A percentile compares a stretch with the other conserved stretches of the same genome.
phyloP scores from a whole-genome alignment of 2,797 vertebrate species.

The Hozukius guyotensis region DNA sequence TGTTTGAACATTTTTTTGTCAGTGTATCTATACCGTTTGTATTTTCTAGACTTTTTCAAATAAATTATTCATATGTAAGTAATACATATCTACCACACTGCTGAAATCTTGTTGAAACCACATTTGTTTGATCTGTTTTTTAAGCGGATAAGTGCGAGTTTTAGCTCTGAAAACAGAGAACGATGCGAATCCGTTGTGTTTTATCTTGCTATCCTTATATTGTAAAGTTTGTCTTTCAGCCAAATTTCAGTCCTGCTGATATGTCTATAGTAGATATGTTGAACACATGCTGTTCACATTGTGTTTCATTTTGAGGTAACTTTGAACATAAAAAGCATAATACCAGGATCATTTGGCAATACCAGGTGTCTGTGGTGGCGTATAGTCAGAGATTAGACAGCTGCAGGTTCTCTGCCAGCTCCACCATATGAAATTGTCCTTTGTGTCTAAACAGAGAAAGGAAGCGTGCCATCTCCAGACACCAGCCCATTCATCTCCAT shows the following conservation, averaged over 20 bases:
- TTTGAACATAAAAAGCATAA: slow-evolving; percentile 29
- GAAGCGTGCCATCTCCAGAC: slow-evolving; percentile 49
- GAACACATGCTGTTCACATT: background rate
- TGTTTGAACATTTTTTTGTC: slow-evolving; percentile 50
- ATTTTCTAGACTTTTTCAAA: slow-evolving; percentile 66
- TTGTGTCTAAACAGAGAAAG: slow-evolving; percentile 54
- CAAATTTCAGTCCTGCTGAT: slow-evolving; percentile 22
- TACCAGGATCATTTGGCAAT: slow-evolving; percentile 15
- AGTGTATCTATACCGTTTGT: slow-evolving; percentile 40
- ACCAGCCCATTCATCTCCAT: slow-evolving; percentile 52
- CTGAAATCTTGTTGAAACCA: slow-evolving; percentile 37
- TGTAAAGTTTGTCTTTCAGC: slow-evolving; percentile 6
- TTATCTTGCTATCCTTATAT: slow-evolving; percentile 34
- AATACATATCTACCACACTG: slow-evolving; percentile 17
- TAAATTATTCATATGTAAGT: slow-evolving; percentile 60
- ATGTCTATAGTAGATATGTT: slow-evolving; percentile 35
- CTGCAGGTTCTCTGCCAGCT: slow-evolving; percentile 36
- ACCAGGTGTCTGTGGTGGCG: slow-evolving; percentile 27
- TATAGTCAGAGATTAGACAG: slow-evolving; percentile 37
- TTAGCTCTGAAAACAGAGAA: slow-evolving; percentile 19
- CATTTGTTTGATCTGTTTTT: slow-evolving; percentile 25
- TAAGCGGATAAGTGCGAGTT: background rate
- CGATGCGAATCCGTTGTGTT: slow-evolving; percentile 16
- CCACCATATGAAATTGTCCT: slow-evolving; percentile 50
- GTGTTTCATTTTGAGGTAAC: slow-evolving; percentile 13